Evolutionary conservation across 2,888 invertebrate genomes (phyloP).

Genomic region (Microplitis deprimator): DNA sequence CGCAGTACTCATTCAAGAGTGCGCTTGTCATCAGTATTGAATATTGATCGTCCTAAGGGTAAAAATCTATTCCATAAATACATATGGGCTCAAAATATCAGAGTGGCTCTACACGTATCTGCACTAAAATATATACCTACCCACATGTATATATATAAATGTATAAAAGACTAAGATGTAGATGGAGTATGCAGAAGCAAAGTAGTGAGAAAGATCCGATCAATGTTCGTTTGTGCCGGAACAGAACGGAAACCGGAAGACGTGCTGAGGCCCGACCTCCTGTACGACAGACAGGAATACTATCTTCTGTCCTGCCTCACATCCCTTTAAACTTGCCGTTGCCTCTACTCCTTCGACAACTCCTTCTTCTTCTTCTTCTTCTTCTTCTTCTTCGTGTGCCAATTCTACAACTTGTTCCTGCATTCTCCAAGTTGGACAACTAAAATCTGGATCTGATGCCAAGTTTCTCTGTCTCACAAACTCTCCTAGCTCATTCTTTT

Average conservation of each 20-base stretch:
- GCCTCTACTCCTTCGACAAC: neutral
- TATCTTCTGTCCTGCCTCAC: constrained; percentile 8
- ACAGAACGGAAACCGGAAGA: constrained; percentile 54
- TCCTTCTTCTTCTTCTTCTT: constrained; percentile 12
- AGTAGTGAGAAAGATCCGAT: constrained; percentile 54
- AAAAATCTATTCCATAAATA: constrained; percentile 12
- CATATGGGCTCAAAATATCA: neutral
- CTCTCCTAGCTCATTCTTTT: neutral
- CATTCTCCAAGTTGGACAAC: constrained; percentile 52
- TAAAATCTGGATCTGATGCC: constrained; percentile 63
- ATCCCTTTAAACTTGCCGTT: constrained; percentile 1
- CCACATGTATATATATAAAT: neutral
- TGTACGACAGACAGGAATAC: constrained; percentile 53
- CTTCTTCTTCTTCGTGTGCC: constrained; percentile 43
- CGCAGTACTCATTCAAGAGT: constrained; percentile 10
- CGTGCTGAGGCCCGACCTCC: constrained; percentile 58
- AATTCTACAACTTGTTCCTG: constrained; percentile 50
- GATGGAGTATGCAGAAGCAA: neutral
- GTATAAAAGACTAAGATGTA: neutral
- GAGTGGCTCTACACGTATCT: neutral
- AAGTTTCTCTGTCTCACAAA: constrained; percentile 54
- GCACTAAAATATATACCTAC: neutral
- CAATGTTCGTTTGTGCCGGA: constrained; percentile 55
- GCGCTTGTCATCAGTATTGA: constrained; percentile 27
- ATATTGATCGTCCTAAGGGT: constrained; percentile 31